Evolutionary conservation across 2,113 vertebrate species (phyloP), one percentile per base, ranked within the genome.

Genomic region (Hydrochoerus hydrochaeris): DNA sequence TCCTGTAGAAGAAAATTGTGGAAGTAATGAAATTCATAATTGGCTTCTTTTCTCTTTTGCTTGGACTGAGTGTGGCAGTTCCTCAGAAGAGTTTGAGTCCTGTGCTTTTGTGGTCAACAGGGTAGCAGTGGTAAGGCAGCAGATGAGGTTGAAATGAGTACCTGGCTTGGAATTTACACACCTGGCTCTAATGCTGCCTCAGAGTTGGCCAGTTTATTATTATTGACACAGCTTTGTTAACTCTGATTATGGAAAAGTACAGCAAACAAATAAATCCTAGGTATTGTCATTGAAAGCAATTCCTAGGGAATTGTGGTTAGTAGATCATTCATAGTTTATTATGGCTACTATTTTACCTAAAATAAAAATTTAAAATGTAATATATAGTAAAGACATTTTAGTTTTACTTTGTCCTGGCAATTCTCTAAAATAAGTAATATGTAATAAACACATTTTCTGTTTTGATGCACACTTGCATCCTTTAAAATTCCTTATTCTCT

Each of bases 1-100:
- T 96, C 38, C n/a, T 91, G 46, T 54, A 73, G 12, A 38, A 65
- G 85, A 94, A 83, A 94, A 91, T 92, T 92, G 69, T 83, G 5
- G 83, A 94, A 94, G 67, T 83, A n/a, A 60, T 89, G 38, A 96
- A 83, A 93, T 97, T 93, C 13, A 44, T 95, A 38, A 86, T 77
- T 91, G 67, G 13, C 69, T 94, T 3, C n/a, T 97, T 93, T 96
- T 22, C 88, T 73, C 71, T 5, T 7, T 38, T 80, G 12, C 35
- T 58, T 75, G 88, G n/a, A 84, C 12, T 94, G 46, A 90, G n/a
- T 32, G 58, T 96, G 38, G 32, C 0, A 91, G 14, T 75, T 28
- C 28, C 14, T 32, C 49, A 88, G 77, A 85, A 88, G 7, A 91
- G 60, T 49, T 88, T 67, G 24, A 58, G 44, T 44, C 20, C 73